Evolutionary conservation across 2,797 vertebrate species (phyloP).

Genomic region (Pantherophis alleghaniensis): DNA sequence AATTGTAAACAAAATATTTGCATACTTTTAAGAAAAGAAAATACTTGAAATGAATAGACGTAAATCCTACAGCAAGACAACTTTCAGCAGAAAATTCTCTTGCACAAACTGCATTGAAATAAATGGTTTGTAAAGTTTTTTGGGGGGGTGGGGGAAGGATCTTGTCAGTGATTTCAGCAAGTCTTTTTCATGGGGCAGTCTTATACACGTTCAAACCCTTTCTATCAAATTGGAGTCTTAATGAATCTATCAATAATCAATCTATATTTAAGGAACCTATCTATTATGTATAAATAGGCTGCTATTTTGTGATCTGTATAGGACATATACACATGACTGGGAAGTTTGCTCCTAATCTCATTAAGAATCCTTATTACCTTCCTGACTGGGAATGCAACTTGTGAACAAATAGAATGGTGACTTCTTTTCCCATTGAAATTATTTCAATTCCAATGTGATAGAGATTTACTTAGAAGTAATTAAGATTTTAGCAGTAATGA

Average conservation of each 20-base stretch:
- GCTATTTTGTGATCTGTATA: not conserved
- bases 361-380: not conserved
- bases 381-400: not conserved
- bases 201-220: not conserved
- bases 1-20: constrained; percentile 1
- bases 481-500: not conserved
- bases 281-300: not conserved
- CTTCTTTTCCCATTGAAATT: not conserved
- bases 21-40: not conserved
- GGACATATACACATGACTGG: not conserved
- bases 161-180: not conserved
- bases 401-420: not conserved
- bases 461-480: not conserved
- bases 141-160: not conserved
- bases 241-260: not conserved
- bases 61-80: not conserved
- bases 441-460: not conserved
- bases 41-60: not conserved
- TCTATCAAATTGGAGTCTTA: not conserved
- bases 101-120: not conserved
- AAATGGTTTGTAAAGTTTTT: not conserved
- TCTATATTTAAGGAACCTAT: not conserved
- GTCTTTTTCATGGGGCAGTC: not conserved
- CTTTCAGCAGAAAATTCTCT: not conserved
- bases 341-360: not conserved